These are phyloP conservation scores for Ginglymostoma cirratum DNA, from an alignment of 2,113 vertebrate genomes.

Conservation along the genomic window DNA sequence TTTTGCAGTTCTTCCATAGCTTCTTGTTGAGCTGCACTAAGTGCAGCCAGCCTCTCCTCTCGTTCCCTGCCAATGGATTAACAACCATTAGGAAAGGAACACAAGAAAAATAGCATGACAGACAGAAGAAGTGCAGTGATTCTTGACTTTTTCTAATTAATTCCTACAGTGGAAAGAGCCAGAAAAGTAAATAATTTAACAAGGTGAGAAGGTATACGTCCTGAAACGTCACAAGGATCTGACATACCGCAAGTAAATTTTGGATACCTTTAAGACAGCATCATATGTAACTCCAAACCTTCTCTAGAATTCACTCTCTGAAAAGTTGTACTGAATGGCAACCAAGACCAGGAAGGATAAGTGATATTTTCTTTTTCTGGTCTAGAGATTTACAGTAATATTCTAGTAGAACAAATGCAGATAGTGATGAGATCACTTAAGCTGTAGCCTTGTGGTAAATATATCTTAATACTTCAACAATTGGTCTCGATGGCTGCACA, in stretches of 20 bases:
- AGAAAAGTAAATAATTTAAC: neutral
- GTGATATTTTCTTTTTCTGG: neutral
- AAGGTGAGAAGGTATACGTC: neutral
- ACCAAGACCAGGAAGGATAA: neutral
- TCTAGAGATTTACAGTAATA: neutral
- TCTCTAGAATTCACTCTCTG: neutral
- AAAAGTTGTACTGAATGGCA: neutral
- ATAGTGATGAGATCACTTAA: neutral
- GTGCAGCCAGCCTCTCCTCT: conserved; percentile 87
- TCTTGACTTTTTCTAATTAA: neutral
- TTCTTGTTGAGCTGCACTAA: conserved; percentile 94
- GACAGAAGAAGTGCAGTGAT: neutral
- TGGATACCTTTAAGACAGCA: neutral
- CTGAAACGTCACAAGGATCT: neutral
- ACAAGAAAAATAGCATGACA: neutral
- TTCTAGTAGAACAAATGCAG: neutral
- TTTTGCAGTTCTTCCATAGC: conserved; percentile 98
- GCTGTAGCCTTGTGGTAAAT: neutral
- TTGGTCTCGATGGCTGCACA: neutral
- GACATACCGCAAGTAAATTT: neutral
- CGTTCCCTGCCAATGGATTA: conserved; percentile 65
- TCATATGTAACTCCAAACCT: neutral
- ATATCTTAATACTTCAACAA: neutral
- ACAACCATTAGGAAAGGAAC: conserved; percentile 12
- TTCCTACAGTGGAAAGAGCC: too few relatives aligned